phyloP scores from a whole-genome alignment of 2,888 invertebrate genomes.

The Pyrochroa serraticornis region DNA sequence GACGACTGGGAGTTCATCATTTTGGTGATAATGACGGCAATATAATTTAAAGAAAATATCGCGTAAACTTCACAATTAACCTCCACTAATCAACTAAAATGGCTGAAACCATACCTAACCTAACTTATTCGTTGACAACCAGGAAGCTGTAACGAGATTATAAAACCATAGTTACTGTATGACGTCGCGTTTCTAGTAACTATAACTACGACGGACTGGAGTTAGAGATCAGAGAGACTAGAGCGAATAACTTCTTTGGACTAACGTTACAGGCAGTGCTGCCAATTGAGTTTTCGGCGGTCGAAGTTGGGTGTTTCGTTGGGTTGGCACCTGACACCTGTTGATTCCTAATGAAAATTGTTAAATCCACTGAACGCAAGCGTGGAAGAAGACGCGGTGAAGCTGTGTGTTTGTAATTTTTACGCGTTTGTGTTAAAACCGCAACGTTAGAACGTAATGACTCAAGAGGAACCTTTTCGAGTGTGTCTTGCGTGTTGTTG shows the following conservation, averaged over 20 bases:
- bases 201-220: too few species aligned
- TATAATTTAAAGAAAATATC: neutral
- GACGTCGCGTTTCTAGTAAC: too few species aligned
- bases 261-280: slow-evolving; percentile 2
- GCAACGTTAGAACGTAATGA: slow-evolving; percentile 2
- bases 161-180: too few species aligned
- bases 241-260: neutral
- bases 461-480: slow-evolving; percentile 1
- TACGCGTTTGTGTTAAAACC: slow-evolving; percentile 15
- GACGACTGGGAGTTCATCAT: slow-evolving; percentile 18
- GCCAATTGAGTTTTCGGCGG: slow-evolving; percentile 2
- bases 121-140: too few species aligned
- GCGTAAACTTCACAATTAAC: too few species aligned
- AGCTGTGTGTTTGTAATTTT: slow-evolving; percentile 21
- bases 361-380: slow-evolving; percentile 26
- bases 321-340: slow-evolving; percentile 15
- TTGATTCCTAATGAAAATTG: slow-evolving; percentile 16
- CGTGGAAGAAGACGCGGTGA: slow-evolving; percentile 25
- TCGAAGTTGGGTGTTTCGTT: neutral
- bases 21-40: neutral
- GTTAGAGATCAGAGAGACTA: neutral
- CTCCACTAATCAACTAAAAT: too few species aligned
- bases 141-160: too few species aligned
- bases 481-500: slow-evolving; percentile 9
- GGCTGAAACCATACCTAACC: too few species aligned